Percentiles rank a stretch among this genome's conserved stretches.
phyloP scores from a whole-genome alignment of 1,140 invertebrate species.

The Dendroctonus ponderosae region DNA sequence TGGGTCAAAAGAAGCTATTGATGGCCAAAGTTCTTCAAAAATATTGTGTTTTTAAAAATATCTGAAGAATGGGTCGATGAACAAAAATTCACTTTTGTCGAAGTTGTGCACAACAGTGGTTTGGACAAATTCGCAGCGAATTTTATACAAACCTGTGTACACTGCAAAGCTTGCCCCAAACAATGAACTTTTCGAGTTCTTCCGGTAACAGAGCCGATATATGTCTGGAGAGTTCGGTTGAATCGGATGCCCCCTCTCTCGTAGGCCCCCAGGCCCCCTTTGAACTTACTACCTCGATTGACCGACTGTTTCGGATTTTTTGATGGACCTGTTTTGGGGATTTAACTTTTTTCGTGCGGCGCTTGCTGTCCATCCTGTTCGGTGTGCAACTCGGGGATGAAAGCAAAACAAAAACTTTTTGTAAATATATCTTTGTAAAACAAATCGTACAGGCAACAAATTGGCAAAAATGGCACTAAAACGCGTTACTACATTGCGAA shows the following conservation, averaged over 20 bases:
- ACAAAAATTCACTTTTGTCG: too few relatives aligned
- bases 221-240: background rate
- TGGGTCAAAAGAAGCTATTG: too few relatives aligned
- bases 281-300: conserved; percentile 30
- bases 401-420: background rate
- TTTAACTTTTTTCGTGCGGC: conserved; percentile 4
- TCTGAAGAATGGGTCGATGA: too few relatives aligned
- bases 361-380: background rate
- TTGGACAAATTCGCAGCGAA: too few relatives aligned
- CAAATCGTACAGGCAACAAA: background rate
- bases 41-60: too few relatives aligned
- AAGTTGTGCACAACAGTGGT: too few relatives aligned
- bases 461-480: conserved; percentile 2
- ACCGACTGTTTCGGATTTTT: conserved; percentile 21
- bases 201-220: conserved; percentile 1
- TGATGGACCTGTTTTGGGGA: conserved; percentile 25
- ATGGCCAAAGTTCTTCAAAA: too few relatives aligned
- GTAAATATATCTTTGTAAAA: background rate
- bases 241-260: background rate
- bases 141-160: too few relatives aligned
- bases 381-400: background rate
- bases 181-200: background rate
- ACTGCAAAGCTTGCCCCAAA: background rate
- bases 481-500: too few relatives aligned
- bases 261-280: conserved; percentile 7